These are phyloP conservation scores for Acutogordius australiensis DNA, from an alignment of 2,888 invertebrate species.

Conservation along the genomic window DNA sequence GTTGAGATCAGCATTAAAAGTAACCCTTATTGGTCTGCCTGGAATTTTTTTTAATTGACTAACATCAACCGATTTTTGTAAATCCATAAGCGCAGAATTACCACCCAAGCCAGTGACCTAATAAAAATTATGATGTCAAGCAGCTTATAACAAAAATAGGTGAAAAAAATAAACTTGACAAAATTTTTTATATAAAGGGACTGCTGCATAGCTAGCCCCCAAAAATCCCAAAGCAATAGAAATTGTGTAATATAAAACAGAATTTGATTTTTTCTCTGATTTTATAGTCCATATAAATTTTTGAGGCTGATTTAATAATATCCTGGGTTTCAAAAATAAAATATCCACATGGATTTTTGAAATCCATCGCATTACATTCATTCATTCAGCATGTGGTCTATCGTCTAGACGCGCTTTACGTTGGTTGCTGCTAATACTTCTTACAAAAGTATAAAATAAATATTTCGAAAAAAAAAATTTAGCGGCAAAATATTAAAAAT, in stretches of 20 bases:
- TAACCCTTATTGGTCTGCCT: not conserved
- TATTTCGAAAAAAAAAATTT: too few relatives aligned
- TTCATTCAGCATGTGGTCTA: too few relatives aligned
- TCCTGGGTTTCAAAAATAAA: too few relatives aligned
- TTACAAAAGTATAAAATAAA: too few relatives aligned
- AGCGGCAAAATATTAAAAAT: too few relatives aligned
- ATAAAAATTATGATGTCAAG: not conserved
- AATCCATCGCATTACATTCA: too few relatives aligned
- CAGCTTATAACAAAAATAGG: not conserved
- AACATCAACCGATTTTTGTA: not conserved
- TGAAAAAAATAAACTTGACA: slow-evolving; percentile 3
- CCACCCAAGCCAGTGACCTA: slow-evolving; percentile 7
- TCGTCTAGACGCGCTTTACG: too few relatives aligned
- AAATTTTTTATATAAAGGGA: slow-evolving; percentile 4
- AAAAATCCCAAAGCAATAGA: slow-evolving; percentile 7
- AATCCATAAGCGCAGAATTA: not conserved
- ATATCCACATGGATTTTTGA: too few relatives aligned
- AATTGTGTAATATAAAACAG: slow-evolving; percentile 3
- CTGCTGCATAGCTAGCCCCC: not conserved
- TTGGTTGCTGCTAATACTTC: too few relatives aligned
- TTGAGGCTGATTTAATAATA: too few relatives aligned
- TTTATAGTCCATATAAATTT: too few relatives aligned
- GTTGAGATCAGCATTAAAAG: not conserved
- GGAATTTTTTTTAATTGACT: not conserved
- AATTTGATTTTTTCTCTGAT: not conserved